Evolutionary conservation across 23 tunicate genomes (phyloP).

Genomic region (Ascidia mentula): DNA sequence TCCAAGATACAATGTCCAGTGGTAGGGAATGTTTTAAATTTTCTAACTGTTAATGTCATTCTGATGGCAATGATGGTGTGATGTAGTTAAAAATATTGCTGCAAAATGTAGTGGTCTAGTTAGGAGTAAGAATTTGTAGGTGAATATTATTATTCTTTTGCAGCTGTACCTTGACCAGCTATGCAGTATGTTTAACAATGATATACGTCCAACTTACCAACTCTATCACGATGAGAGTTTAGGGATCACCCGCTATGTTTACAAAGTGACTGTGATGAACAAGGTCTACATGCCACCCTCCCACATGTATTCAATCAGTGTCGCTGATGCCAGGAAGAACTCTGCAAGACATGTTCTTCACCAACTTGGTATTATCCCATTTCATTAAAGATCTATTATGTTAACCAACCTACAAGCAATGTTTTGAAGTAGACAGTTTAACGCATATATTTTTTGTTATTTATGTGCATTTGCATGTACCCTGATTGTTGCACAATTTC

Average conservation of each 20-base stretch:
- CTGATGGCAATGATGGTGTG: no score
- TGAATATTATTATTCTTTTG: not conserved
- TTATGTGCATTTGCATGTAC: no score
- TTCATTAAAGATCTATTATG: no score
- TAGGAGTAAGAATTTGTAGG: no score
- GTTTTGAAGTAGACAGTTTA: not conserved
- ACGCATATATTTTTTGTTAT: not conserved
- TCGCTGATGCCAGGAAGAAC: conserved; percentile 53
- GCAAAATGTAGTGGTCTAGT: no score
- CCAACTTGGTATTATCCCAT: conserved; percentile 81
- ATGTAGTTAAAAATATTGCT: no score
- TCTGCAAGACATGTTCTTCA: conserved; percentile 73
- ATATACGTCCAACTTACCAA: conserved; percentile 49
- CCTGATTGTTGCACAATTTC: no score
- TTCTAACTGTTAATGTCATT: no score
- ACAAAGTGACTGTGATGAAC: conserved; percentile 54
- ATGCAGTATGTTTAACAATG: conserved; percentile 46
- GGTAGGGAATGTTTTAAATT: no score
- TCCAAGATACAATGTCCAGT: conserved; percentile 88
- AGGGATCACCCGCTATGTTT: conserved; percentile 62
- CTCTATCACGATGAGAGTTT: conserved; percentile 42
- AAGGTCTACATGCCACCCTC: conserved; percentile 64
- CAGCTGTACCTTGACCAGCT: conserved; percentile 63
- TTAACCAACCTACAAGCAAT: not conserved
- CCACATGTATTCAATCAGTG: conserved; percentile 49